Percentiles rank a stretch among this genome's conserved stretches.
phyloP scores from a whole-genome alignment of 2,113 vertebrate genomes.

The Epinephelus fuscoguttatus region DNA sequence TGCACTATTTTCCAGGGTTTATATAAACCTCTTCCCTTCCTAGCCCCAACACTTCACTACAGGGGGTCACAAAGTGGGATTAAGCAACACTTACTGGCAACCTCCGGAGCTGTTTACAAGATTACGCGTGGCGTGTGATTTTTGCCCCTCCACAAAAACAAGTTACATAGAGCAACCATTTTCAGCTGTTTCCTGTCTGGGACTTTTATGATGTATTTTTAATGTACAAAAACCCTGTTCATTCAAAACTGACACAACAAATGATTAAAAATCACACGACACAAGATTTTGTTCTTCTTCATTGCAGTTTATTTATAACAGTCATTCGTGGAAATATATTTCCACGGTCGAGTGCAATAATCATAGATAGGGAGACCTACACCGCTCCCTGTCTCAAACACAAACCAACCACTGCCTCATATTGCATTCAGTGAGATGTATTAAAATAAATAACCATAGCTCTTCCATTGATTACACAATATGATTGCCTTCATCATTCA shows the following conservation, averaged over 20 bases:
- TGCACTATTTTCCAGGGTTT: slow-evolving; percentile 31
- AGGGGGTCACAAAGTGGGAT: slow-evolving; percentile 70
- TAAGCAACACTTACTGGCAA: slow-evolving; percentile 30
- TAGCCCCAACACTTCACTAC: slow-evolving; percentile 27
- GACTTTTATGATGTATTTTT: neutral
- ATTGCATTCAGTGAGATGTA: slow-evolving; percentile 74
- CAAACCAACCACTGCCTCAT: slow-evolving; percentile 54
- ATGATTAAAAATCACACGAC: neutral
- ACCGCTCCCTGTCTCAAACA: slow-evolving; percentile 28
- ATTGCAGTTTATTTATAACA: slow-evolving; percentile 79
- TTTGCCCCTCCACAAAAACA: slow-evolving; percentile 6
- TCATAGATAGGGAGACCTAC: slow-evolving; percentile 47
- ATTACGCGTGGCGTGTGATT: slow-evolving; percentile 1
- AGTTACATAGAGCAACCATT: neutral
- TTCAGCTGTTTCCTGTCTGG: neutral
- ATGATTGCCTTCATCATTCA: slow-evolving; percentile 82
- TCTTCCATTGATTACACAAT: slow-evolving; percentile 60
- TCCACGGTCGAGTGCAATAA: slow-evolving; percentile 82
- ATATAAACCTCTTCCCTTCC: slow-evolving; percentile 44
- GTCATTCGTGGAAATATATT: slow-evolving; percentile 81
- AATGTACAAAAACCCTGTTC: neutral
- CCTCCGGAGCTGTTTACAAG: slow-evolving; percentile 52
- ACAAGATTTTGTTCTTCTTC: slow-evolving; percentile 45
- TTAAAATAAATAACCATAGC: slow-evolving; percentile 81
- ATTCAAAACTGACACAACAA: neutral